Conservation (phyloP, 2,797 vertebrate genomes). For the Bradypodion pumilum region DNA sequence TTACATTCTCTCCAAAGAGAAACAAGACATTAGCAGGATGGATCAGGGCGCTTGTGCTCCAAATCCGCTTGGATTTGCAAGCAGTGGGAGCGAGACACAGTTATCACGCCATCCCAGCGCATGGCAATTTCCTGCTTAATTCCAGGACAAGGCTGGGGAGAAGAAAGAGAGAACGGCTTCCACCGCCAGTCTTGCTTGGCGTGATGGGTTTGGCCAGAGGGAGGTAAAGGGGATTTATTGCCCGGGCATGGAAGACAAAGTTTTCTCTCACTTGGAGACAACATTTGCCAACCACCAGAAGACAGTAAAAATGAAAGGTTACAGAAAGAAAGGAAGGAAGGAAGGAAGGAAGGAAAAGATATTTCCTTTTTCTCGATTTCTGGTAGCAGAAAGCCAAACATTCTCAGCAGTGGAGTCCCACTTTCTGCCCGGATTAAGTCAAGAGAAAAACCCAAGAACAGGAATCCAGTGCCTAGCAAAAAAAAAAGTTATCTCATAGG, state of each 20-base stretch:
- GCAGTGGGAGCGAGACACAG: neutral
- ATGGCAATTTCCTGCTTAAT: neutral
- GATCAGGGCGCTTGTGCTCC: neutral
- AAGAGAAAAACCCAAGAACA: too few species aligned
- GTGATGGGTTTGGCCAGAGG: neutral
- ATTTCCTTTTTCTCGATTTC: too few species aligned
- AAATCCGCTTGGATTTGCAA: constrained; percentile 2
- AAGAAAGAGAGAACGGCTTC: neutral
- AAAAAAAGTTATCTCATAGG: too few species aligned
- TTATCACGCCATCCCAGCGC: neutral
- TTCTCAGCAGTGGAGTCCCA: too few species aligned
- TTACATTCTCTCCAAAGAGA: constrained; percentile 15
- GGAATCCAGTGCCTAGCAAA: too few species aligned
- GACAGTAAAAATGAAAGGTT: neutral
- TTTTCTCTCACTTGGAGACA: neutral
- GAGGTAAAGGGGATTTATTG: neutral
- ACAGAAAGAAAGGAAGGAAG: too few species aligned
- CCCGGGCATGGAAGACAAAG: neutral
- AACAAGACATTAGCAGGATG: constrained; percentile 11
- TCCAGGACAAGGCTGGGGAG: neutral
- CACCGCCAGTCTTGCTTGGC: neutral
- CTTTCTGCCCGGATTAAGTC: too few species aligned
- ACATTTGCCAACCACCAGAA: neutral
- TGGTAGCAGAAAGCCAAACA: too few species aligned
- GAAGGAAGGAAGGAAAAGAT: too few species aligned